These are phyloP conservation scores for Dendropsophus ebraccatus DNA, from an alignment of 2,113 vertebrate genomes.

Conservation along the genomic window DNA sequence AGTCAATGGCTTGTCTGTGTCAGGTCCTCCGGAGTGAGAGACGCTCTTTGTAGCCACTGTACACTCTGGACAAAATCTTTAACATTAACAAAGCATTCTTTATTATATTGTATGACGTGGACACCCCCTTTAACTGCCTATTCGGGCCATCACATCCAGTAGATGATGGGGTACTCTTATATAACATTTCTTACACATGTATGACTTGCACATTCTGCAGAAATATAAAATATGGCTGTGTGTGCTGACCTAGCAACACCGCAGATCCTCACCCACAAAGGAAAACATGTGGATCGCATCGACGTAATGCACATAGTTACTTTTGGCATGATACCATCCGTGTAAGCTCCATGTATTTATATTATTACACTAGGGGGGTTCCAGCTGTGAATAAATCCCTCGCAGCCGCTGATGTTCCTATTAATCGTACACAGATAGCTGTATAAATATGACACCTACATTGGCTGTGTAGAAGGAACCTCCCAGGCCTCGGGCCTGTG, in stretches of 20 bases:
- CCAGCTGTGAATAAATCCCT: slow-evolving; percentile 15
- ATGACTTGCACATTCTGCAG: background rate
- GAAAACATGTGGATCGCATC: slow-evolving; percentile 14
- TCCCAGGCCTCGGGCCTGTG: slow-evolving; percentile 3
- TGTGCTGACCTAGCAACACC: background rate
- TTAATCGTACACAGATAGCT: slow-evolving; percentile 11
- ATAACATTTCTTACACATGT: background rate
- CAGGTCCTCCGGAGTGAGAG: too few species aligned
- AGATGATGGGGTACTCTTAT: background rate
- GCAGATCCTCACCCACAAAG: background rate
- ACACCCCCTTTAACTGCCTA: background rate
- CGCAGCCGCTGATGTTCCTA: background rate
- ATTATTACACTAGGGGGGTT: background rate
- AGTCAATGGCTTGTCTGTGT: too few species aligned
- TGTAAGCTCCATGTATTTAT: slow-evolving; percentile 1
- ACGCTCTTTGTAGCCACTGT: too few species aligned
- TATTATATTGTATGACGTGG: too few species aligned
- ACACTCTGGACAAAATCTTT: too few species aligned
- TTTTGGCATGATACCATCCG: background rate
- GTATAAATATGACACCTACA: slow-evolving; percentile 17
- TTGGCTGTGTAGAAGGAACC: background rate
- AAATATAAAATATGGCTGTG: background rate
- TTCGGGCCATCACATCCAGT: background rate
- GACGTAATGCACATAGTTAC: background rate
- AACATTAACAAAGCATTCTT: too few species aligned